A percentile compares a stretch with the other conserved stretches of the same genome.
These are phyloP conservation scores for Eublepharis macularius DNA, from an alignment of 2,113 vertebrate genomes.

Conservation along the genomic window DNA sequence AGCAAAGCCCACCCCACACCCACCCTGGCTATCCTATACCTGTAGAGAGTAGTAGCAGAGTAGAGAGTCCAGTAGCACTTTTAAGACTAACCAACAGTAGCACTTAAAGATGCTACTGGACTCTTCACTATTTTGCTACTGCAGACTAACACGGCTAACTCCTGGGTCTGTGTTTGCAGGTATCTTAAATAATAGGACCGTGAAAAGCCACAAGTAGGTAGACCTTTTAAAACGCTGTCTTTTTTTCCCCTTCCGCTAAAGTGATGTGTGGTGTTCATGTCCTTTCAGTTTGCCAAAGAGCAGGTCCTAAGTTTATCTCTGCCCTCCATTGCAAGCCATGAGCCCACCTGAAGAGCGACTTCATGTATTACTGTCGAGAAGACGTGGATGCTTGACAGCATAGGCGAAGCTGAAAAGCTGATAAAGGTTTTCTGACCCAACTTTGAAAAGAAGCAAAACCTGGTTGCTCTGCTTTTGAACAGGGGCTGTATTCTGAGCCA, in stretches of 20 bases:
- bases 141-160: too few relatives aligned
- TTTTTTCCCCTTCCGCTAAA: slow-evolving; percentile 4
- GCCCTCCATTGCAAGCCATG: neutral
- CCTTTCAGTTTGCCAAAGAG: neutral
- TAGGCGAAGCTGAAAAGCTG: neutral
- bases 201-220: slow-evolving; percentile 41
- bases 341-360: neutral
- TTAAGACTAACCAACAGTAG: too few relatives aligned
- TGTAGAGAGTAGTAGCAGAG: too few relatives aligned
- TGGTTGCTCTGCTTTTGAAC: neutral
- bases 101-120: too few relatives aligned
- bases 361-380: neutral
- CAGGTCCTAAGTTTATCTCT: neutral
- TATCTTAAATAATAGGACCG: neutral
- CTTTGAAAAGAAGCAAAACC: too few relatives aligned
- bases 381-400: neutral
- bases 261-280: neutral
- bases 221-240: slow-evolving; percentile 49
- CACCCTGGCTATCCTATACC: too few relatives aligned
- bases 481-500: too few relatives aligned
- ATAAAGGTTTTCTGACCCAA: neutral
- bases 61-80: too few relatives aligned
- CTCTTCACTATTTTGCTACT: too few relatives aligned
- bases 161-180: neutral
- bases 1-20: too few relatives aligned